phyloP scores from a whole-genome alignment of 2,113 vertebrate genomes.

The Nycticryphes semicollaris region DNA sequence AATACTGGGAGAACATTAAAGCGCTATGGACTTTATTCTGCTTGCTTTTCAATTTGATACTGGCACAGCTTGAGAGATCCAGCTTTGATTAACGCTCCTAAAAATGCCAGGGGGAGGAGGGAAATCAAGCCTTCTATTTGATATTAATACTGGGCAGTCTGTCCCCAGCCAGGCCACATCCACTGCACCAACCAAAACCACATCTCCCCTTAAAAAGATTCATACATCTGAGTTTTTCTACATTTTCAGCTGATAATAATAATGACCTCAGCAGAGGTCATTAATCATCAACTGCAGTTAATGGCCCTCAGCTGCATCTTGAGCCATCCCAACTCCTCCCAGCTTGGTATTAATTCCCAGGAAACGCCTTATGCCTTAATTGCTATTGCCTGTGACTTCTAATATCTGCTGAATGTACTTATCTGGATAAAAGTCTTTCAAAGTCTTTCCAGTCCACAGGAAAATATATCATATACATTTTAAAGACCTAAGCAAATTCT shows the following conservation, averaged over 20 bases:
- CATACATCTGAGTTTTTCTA: not conserved
- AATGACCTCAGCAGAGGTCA: slow-evolving; percentile 43
- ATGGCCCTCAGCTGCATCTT: slow-evolving; percentile 31
- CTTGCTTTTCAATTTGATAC: slow-evolving; percentile 16
- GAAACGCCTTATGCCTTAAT: not conserved
- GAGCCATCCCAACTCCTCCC: slow-evolving; percentile 6
- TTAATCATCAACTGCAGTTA: slow-evolving; percentile 42
- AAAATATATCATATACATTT: not conserved
- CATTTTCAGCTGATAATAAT: slow-evolving; percentile 12
- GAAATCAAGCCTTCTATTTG: not conserved
- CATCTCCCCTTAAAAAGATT: not conserved
- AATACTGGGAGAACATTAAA: not conserved
- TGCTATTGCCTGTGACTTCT: slow-evolving; percentile 21
- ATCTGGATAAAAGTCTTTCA: slow-evolving; percentile 2
- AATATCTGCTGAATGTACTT: slow-evolving; percentile 14
- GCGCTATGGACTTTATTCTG: not conserved
- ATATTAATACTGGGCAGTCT: not conserved
- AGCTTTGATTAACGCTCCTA: not conserved
- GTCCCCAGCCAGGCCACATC: not conserved
- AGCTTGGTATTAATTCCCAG: slow-evolving; percentile 36
- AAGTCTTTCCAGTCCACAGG: not conserved
- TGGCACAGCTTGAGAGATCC: not conserved
- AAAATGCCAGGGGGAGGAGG: not conserved
- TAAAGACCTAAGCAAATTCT: slow-evolving; percentile 10
- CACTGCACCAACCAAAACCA: not conserved